A percentile compares a stretch with the other conserved stretches of the same genome.
Evolutionary conservation across 2,888 invertebrate species (phyloP).

Genomic region (Alloscopus bannaensis): DNA sequence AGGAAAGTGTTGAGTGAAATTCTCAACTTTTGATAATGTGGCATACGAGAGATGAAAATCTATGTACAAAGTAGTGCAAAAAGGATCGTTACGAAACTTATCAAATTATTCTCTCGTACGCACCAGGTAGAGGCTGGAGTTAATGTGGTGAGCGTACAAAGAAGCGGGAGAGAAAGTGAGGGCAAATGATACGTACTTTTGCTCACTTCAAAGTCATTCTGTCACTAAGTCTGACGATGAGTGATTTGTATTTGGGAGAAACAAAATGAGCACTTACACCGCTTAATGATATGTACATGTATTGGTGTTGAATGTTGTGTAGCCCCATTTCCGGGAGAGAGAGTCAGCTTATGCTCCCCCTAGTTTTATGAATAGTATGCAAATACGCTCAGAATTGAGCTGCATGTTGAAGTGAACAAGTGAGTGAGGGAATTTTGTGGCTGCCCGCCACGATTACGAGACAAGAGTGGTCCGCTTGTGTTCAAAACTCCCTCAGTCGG

Average conservation of each 20-base stretch:
- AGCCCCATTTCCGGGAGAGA: neutral
- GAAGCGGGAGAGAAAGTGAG: no score
- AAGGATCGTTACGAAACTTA: neutral
- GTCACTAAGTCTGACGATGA: constrained; percentile 34
- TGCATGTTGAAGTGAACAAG: neutral
- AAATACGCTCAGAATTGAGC: neutral
- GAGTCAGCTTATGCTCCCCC: neutral
- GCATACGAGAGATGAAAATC: neutral
- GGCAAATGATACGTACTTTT: constrained; percentile 36
- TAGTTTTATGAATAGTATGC: neutral
- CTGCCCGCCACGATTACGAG: constrained; percentile 24
- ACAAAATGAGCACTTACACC: constrained; percentile 20
- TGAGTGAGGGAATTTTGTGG: constrained; percentile 41
- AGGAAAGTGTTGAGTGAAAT: no score
- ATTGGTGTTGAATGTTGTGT: constrained; percentile 18
- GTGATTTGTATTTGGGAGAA: constrained; percentile 9
- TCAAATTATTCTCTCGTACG: constrained; percentile 6
- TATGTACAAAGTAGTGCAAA: neutral
- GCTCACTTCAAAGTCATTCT: constrained; percentile 42
- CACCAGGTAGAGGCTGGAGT: neutral
- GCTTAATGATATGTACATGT: no score
- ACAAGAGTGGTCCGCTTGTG: constrained; percentile 5
- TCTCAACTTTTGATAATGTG: neutral
- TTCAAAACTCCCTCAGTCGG: no score
- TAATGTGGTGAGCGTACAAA: no score